Conservation (phyloP, 2,888 invertebrate genomes). For the Chesias legatella region DNA sequence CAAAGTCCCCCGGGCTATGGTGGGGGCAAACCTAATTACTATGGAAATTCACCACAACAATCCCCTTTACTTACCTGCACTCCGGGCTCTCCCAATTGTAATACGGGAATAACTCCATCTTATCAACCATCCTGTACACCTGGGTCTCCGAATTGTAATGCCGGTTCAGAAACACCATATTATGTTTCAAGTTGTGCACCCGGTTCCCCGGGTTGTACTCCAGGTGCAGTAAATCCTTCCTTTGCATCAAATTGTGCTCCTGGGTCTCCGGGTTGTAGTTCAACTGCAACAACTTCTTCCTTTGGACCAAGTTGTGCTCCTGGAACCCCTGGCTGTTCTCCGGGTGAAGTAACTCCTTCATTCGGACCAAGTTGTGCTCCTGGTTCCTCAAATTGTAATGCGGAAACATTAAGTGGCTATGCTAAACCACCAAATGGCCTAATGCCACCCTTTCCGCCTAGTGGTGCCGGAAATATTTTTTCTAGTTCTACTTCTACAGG, state of each 20-base stretch:
- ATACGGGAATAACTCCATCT: constrained; percentile 1
- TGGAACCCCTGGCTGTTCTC: constrained; percentile 8
- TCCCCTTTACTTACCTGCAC: neutral
- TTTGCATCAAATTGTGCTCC: constrained; percentile 11
- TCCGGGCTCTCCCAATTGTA: constrained; percentile 12
- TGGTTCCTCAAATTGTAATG: constrained; percentile 13
- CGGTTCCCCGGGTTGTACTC: neutral
- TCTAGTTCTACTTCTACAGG: neutral
- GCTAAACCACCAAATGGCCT: neutral
- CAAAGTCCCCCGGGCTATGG: constrained; percentile 9
- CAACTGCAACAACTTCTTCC: neutral
- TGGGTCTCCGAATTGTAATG: neutral
- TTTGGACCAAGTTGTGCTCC: constrained; percentile 10
- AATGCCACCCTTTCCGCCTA: neutral
- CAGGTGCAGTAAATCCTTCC: neutral
- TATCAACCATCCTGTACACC: neutral
- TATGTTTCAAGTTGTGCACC: neutral
- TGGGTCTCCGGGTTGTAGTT: constrained; percentile 3
- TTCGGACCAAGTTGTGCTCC: neutral
- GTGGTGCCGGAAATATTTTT: neutral
- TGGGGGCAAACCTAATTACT: constrained; percentile 8
- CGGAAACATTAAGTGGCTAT: neutral
- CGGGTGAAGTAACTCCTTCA: neutral
- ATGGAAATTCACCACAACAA: constrained; percentile 4
- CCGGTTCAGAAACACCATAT: constrained; percentile 1